Evolutionary conservation across 2,113 vertebrate genomes (phyloP).

Genomic region (Malurus melanocephalus): DNA sequence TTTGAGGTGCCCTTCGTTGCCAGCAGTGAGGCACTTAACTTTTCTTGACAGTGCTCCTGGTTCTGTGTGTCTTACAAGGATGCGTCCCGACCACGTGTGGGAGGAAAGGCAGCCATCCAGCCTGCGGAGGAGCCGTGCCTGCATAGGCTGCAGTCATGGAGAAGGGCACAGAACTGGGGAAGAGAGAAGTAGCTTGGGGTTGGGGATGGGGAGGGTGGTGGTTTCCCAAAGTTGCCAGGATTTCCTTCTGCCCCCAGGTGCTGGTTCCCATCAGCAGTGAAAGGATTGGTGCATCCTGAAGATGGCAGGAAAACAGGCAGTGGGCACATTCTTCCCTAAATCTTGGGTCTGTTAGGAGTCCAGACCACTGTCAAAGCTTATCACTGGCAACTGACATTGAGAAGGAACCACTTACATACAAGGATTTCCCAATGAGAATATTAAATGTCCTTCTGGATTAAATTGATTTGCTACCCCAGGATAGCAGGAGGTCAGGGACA

Average conservation of each 20-base stretch:
- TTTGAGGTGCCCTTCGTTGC: background rate
- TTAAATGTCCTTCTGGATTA: background rate
- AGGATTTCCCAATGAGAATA: background rate
- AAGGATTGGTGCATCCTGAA: background rate
- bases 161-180: background rate
- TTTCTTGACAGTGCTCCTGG: background rate
- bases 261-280: background rate
- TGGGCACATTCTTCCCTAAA: background rate
- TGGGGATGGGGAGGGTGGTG: background rate
- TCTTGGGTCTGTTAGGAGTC: background rate
- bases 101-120: background rate
- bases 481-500: background rate
- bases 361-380: background rate
- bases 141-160: fast-evolving
- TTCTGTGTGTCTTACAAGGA: background rate
- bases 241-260: background rate
- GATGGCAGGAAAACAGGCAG: background rate
- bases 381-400: fast-evolving
- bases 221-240: background rate
- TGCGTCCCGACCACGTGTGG: background rate
- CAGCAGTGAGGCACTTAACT: background rate
- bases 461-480: background rate
- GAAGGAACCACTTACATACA: fast-evolving
- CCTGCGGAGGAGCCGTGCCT: background rate
- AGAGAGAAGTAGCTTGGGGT: background rate